These are phyloP conservation scores for Netelia inedita DNA, from an alignment of 2,888 invertebrate genomes.

Conservation along the genomic window DNA sequence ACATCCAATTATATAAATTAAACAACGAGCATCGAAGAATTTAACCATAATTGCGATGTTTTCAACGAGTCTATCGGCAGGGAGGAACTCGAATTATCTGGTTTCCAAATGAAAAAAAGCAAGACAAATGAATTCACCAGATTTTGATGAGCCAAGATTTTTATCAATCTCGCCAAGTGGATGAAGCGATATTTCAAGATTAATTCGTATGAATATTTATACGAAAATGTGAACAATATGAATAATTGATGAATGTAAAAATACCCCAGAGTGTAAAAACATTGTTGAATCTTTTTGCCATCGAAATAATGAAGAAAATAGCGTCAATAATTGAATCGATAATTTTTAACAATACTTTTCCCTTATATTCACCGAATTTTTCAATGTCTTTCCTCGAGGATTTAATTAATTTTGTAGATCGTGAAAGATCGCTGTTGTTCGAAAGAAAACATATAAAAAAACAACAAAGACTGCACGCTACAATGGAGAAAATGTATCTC, in stretches of 20 bases:
- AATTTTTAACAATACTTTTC: not conserved
- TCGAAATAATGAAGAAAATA: not conserved
- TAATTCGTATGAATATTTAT: not conserved
- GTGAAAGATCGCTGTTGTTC: not conserved
- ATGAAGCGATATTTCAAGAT: not conserved
- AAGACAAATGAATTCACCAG: not conserved
- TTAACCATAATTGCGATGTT: conserved; percentile 11
- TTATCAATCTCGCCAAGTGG: not conserved
- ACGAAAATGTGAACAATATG: not conserved
- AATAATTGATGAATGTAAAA: not conserved
- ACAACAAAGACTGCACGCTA: not conserved
- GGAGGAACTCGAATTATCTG: not conserved
- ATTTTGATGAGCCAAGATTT: conserved; percentile 14
- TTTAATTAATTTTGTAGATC: not conserved
- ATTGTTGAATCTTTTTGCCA: not conserved
- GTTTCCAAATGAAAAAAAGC: not conserved
- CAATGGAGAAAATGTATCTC: conserved; percentile 3
- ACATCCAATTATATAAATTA: conserved; percentile 18
- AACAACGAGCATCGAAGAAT: conserved; percentile 22
- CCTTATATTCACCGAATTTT: not conserved
- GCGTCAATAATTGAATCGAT: not conserved
- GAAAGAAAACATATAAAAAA: not conserved
- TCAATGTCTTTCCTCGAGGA: not conserved
- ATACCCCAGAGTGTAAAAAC: not conserved
- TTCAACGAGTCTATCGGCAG: conserved; percentile 26